These are phyloP conservation scores for Podarcis raffonei DNA, from an alignment of 2,113 vertebrate species.

Conservation along the genomic window DNA sequence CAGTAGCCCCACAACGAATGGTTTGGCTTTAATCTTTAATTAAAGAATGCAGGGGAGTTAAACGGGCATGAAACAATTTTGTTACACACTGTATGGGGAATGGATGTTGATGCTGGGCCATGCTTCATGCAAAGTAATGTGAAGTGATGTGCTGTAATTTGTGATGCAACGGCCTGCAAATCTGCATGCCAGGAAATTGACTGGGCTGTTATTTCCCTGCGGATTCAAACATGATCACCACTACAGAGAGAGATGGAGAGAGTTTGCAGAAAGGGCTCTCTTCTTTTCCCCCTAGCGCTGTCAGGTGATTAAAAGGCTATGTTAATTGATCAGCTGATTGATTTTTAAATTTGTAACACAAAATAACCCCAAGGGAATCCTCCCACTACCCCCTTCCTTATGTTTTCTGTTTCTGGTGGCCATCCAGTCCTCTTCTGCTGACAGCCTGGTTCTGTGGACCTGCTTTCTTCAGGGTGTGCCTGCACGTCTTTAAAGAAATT, in stretches of 20 bases:
- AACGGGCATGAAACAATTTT: neutral
- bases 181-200: neutral
- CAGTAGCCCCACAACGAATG: conserved; percentile 13
- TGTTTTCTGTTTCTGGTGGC: neutral
- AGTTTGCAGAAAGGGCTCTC: neutral
- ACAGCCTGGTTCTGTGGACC: neutral
- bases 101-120: neutral
- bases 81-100: neutral
- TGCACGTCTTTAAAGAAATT: neutral
- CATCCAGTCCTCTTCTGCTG: neutral
- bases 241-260: too few relatives aligned
- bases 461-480: neutral
- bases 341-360: neutral
- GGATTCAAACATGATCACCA: neutral
- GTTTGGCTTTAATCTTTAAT: conserved; percentile 38
- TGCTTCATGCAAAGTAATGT: conserved; percentile 3
- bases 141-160: neutral
- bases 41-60: neutral
- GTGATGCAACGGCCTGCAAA: neutral
- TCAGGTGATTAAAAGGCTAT: neutral
- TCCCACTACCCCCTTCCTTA: neutral
- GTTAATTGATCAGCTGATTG: neutral
- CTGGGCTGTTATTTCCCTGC: neutral
- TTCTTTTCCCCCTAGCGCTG: neutral
- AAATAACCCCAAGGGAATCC: neutral